Evolutionary conservation across 2,113 vertebrate species (phyloP), one percentile per base, ranked within the genome.

Genomic region (Atrichornis clamosus): DNA sequence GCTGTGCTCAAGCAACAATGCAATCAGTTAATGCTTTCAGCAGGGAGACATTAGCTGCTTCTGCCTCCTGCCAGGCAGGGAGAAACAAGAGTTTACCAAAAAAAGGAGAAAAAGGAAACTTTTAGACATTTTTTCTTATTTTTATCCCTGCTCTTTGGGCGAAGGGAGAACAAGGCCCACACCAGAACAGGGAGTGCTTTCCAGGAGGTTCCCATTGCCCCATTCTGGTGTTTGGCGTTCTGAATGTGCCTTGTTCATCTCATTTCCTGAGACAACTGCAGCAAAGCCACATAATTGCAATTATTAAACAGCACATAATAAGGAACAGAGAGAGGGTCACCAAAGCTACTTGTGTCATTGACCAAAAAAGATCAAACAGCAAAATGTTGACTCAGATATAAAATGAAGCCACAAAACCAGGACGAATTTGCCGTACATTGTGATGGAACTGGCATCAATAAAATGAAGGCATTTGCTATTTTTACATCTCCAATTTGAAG

Each of bases 11-110:
- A 93, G 96, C 90, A 97, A 96, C 96, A 97, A 97, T 96, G 96
- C 97, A 97, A 97, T 97, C 97, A 97, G 97, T 97, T 97, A 97
- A 97, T 97, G 96, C 96, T 96, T 97, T 97, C 97, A 97, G 97
- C 96, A 89, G 97, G 96, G 97, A 97, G 83, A 97, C 96, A 97
- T 97, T 97, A 97, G 95, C 92, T 19, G 41, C 89, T 94, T 94
- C 93, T 95, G 93, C 96, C 96, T 96, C 97, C 96, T 96, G 95
- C 95, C 87, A 96, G 95, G 96, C 96, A 92, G 95, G 93, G 93
- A 88, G 89, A 95, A 97, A 97, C 79, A 94, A 96, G n/a, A 97
- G 96, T 97, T 97, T 93, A 80, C 76, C 2, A 30, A 79, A 93
- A 94, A 50, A 14, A 22, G 5, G 28, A 8, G 1, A 44, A 93